These are phyloP conservation scores for Lomographa bimaculata DNA, from an alignment of 2,888 invertebrate genomes.

Conservation along the genomic window DNA sequence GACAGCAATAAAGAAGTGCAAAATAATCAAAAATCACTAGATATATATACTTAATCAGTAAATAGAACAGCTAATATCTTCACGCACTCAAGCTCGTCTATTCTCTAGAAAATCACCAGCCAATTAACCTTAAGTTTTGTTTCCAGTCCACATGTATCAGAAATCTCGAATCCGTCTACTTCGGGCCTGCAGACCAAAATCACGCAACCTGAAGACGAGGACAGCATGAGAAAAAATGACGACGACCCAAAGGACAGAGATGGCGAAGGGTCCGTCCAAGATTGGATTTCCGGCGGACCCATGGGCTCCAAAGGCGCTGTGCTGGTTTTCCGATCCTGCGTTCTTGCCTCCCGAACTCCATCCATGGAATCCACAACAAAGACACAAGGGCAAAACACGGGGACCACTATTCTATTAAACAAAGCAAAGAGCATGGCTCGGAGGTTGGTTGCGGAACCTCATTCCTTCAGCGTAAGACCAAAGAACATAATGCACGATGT, in stretches of 20 bases:
- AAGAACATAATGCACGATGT: slow-evolving; percentile 79
- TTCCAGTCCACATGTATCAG: slow-evolving; percentile 81
- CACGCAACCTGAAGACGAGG: slow-evolving; percentile 51
- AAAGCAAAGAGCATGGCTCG: slow-evolving; percentile 77
- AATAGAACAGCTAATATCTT: too few species aligned
- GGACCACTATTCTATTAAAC: slow-evolving; percentile 67
- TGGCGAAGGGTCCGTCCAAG: slow-evolving; percentile 62
- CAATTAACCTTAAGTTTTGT: too few species aligned
- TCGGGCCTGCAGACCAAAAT: slow-evolving; percentile 63
- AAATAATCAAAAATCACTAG: too few species aligned
- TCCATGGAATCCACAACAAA: slow-evolving; percentile 75
- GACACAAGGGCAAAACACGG: slow-evolving; percentile 68
- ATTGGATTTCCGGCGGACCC: slow-evolving; percentile 84
- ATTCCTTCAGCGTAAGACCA: slow-evolving; percentile 64
- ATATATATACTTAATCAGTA: too few species aligned
- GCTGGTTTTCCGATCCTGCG: slow-evolving; percentile 87
- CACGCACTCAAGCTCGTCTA: too few species aligned
- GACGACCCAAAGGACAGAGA: slow-evolving; percentile 54
- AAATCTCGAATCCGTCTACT: slow-evolving; percentile 72
- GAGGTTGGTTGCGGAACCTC: slow-evolving; percentile 69
- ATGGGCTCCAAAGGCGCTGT: slow-evolving; percentile 86
- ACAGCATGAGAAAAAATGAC: slow-evolving; percentile 73
- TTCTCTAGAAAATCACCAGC: too few species aligned
- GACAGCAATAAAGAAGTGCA: too few species aligned
- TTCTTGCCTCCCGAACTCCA: slow-evolving; percentile 76